These are phyloP conservation scores for Sceloporus tristichus DNA, from an alignment of 2,113 vertebrate genomes.

Conservation along the genomic window DNA sequence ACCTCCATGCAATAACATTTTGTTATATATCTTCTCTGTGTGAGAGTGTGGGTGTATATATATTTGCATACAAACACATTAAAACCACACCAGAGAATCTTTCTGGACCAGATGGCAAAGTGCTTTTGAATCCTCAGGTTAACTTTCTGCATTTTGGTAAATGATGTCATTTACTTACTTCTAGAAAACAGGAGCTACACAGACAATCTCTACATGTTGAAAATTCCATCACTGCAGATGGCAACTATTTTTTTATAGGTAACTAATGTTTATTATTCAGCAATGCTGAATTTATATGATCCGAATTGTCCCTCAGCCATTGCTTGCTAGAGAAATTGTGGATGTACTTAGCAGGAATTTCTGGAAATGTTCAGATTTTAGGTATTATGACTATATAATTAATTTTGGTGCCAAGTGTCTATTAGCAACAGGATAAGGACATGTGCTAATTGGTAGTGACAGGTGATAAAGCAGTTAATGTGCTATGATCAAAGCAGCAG, in stretches of 20 bases:
- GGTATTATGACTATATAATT: conserved; percentile 62
- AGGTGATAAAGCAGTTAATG: conserved; percentile 43
- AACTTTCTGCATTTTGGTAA: background rate
- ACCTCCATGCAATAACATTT: background rate
- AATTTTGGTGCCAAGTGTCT: conserved; percentile 60
- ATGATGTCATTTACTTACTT: background rate
- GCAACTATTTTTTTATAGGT: background rate
- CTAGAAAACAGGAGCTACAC: background rate
- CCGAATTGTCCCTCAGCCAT: conserved; percentile 57
- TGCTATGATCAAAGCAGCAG: conserved; percentile 44
- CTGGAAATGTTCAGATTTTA: conserved; percentile 53
- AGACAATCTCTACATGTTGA: background rate
- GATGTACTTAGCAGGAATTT: conserved; percentile 60
- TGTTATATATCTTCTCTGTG: background rate
- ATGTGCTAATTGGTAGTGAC: conserved; percentile 50
- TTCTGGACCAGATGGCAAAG: background rate
- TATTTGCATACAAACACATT: background rate
- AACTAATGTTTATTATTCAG: background rate
- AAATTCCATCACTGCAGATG: background rate
- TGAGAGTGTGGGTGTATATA: too few species aligned
- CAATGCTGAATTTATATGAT: background rate
- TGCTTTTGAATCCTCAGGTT: background rate
- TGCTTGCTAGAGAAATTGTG: conserved; percentile 65
- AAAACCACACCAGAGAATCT: background rate
- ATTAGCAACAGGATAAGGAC: conserved; percentile 62